Percentiles rank a stretch among this genome's conserved stretches.
Conservation (phyloP, 2,888 invertebrate species). For the Marasmarcha lunaedactyla region DNA sequence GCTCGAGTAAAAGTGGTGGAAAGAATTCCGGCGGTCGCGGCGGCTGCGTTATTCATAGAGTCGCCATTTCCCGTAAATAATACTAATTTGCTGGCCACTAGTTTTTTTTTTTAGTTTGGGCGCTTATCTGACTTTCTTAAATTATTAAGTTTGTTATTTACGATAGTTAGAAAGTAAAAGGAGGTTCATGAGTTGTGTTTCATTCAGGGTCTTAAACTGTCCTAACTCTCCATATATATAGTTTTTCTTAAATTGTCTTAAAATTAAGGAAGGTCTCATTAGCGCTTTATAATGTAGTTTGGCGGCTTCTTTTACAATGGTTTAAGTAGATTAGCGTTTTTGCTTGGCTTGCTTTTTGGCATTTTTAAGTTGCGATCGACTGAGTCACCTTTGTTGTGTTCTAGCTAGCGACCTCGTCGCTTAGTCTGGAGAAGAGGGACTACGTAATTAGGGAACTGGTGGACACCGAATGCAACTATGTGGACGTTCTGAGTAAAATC, state of each 20-base stretch:
- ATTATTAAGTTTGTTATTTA: too few species aligned
- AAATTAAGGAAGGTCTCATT: too few species aligned
- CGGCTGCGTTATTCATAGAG: constrained; percentile 1
- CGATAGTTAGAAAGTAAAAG: too few species aligned
- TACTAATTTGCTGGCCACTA: background rate
- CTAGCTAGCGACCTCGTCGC: constrained; percentile 64
- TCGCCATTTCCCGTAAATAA: constrained; percentile 1
- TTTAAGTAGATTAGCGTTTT: background rate
- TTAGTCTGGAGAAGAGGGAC: constrained; percentile 87
- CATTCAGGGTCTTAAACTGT: too few species aligned
- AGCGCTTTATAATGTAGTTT: constrained; percentile 1
- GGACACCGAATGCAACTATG: constrained; percentile 97
- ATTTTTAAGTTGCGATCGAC: background rate
- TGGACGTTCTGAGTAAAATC: constrained; percentile 90
- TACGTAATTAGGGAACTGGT: constrained; percentile 93
- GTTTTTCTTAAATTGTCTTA: too few species aligned
- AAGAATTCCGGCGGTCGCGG: background rate
- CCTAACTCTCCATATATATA: too few species aligned
- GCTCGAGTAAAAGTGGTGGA: constrained; percentile 1
- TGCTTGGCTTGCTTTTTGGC: background rate
- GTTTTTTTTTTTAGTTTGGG: background rate
- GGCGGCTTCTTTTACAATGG: background rate
- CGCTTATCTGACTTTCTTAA: too few species aligned
- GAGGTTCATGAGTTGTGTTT: too few species aligned
- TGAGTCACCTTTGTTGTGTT: constrained; percentile 9